Evolutionary conservation across 2,888 invertebrate genomes (phyloP), one percentile per base, ranked within the genome.

Genomic region (Himalopsyche kuldschensis): DNA sequence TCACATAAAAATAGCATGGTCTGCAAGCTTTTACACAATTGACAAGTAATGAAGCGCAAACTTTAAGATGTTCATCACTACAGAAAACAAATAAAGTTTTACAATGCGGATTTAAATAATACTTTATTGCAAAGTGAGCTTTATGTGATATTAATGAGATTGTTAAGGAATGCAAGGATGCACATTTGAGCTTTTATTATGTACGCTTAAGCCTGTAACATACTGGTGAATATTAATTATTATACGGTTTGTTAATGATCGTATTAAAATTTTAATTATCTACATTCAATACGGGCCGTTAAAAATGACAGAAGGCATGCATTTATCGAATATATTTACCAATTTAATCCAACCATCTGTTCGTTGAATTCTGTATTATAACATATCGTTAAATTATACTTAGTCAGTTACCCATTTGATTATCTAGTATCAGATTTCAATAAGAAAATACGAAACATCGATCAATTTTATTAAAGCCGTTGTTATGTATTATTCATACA

Each of bases 181-280:
- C 27, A 69, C 15, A 69, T 69, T 69, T 27, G 30, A 69, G 69
- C 69, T 69, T 69, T 69, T 30, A 27, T 69, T 69, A 15, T 69
- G 30, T 11, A 30, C 30, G 27, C 30, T 69, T 27, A 24, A 35
- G 8, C 24, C 75, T 47, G 41, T 63, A 81, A 78, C 80, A 80
- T 17, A 27, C 35, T 35, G 41, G 31, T 63, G n/a, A 20, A 41
- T 82, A 82, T 82, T 82, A 84, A 84, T 84, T 84, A 82, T 82
- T 80, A 82, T 76, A 75, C 47, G 20, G 46, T 76, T 84, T 82
- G 84, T 84, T 80, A 84, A 84, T 84, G 82, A 82, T 78, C 41
- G 80, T 75, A 82, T 80, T 82, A 80, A 84, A 80, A 77, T 77
- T 82, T 84, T 84, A 84, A 84, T 84, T 84, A 82, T 78, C 32